Conservation (phyloP, 1,140 invertebrate species). For the Plutomurus gul region DNA sequence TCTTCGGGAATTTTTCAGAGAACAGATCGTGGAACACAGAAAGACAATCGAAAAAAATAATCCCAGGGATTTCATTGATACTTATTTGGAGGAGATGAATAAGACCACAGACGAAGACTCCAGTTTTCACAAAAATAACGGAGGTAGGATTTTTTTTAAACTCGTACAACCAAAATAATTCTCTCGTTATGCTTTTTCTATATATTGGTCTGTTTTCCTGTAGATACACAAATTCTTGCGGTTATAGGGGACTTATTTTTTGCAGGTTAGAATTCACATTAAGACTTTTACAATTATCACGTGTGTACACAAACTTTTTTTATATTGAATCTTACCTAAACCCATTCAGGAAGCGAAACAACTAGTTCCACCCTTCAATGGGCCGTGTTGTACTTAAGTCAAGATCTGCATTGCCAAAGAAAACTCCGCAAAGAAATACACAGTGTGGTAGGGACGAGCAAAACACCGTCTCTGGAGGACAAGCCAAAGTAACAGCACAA, state of each 20-base stretch:
- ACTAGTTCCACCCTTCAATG: not conserved
- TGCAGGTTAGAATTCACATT: too few relatives aligned
- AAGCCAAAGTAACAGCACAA: not conserved
- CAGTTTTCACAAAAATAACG: slow-evolving; percentile 30
- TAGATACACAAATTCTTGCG: too few relatives aligned
- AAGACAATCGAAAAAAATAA: not conserved
- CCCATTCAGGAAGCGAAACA: too few relatives aligned
- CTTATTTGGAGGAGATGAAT: slow-evolving; percentile 12
- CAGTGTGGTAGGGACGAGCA: not conserved
- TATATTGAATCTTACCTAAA: not conserved
- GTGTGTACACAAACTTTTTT: not conserved
- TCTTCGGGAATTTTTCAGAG: not conserved
- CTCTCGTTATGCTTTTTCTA: not conserved
- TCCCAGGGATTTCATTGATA: slow-evolving; percentile 39
- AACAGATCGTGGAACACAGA: slow-evolving; percentile 10
- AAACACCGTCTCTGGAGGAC: not conserved
- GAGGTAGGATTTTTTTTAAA: not conserved
- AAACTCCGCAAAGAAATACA: not conserved
- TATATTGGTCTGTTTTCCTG: not conserved
- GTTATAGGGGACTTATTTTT: too few relatives aligned
- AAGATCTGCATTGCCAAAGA: not conserved
- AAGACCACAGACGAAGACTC: slow-evolving; percentile 10
- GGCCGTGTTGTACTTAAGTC: not conserved
- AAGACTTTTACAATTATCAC: too few relatives aligned
- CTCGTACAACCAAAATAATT: too few relatives aligned